These are phyloP conservation scores for Cheirogaleus medius DNA, from an alignment of 2,113 vertebrate genomes.

Conservation along the genomic window DNA sequence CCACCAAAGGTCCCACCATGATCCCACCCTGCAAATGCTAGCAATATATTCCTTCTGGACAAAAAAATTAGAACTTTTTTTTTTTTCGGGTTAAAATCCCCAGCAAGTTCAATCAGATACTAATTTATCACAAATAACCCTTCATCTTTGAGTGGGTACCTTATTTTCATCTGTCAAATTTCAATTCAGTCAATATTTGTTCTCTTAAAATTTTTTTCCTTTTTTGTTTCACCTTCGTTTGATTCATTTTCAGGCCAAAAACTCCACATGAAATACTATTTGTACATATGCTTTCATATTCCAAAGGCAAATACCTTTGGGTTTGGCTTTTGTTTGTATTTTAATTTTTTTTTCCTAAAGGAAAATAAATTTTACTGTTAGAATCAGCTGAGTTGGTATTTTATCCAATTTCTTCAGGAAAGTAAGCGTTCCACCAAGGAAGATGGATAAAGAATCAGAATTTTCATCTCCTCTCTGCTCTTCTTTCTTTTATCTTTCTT, in stretches of 20 bases:
- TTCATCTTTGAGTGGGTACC: conserved; percentile 16
- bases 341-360: conserved; percentile 56
- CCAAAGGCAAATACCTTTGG: conserved; percentile 36
- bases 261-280: conserved; percentile 12
- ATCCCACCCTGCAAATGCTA: neutral
- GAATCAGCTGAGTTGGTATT: conserved; percentile 83
- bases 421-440: conserved; percentile 82
- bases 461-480: conserved; percentile 79
- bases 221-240: conserved; percentile 49
- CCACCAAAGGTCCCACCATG: neutral
- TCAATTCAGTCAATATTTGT: conserved; percentile 62
- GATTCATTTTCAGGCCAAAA: conserved; percentile 44
- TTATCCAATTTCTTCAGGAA: conserved; percentile 84
- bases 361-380: conserved; percentile 80
- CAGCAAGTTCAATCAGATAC: conserved; percentile 42
- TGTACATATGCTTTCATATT: conserved; percentile 67
- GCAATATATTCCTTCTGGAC: neutral
- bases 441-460: conserved; percentile 83
- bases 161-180: conserved; percentile 77
- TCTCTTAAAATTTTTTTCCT: conserved; percentile 37
- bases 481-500: conserved; percentile 75
- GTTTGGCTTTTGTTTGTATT: conserved; percentile 70
- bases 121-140: conserved; percentile 67
- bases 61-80: conserved; percentile 53
- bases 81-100: conserved; percentile 50